Evolutionary conservation across 2,888 invertebrate genomes (phyloP).

Genomic region (Lasiommata megera): DNA sequence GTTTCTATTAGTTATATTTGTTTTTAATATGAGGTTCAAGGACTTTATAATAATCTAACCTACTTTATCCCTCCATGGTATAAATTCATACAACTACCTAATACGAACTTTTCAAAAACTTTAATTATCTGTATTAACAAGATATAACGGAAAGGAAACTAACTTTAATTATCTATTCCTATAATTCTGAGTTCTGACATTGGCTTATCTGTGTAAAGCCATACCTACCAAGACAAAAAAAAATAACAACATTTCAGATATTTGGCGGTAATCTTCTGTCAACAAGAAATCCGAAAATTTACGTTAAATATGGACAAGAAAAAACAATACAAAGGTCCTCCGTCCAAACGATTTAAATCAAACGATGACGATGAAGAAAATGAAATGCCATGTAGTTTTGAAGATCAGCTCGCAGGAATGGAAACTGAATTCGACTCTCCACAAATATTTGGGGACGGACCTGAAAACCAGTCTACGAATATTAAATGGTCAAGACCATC

Average conservation of each 20-base stretch:
- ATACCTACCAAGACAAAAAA: no score
- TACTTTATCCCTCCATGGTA: no score
- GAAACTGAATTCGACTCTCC: constrained; percentile 79
- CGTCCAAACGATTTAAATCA: constrained; percentile 68
- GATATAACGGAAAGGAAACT: no score
- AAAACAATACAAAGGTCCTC: constrained; percentile 60
- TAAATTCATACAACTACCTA: no score
- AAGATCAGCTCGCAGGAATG: constrained; percentile 86
- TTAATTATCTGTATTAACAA: no score
- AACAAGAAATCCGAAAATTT: not conserved
- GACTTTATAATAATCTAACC: no score
- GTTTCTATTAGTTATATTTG: no score
- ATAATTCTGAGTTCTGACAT: no score
- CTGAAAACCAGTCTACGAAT: constrained; percentile 85
- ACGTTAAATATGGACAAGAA: constrained; percentile 60
- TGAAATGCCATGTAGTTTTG: constrained; percentile 82
- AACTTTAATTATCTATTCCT: no score
- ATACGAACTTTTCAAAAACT: no score
- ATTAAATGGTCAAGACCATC: constrained; percentile 90
- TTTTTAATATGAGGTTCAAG: no score
- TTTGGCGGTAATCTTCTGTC: constrained; percentile 7
- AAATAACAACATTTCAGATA: not conserved
- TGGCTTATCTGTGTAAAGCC: no score
- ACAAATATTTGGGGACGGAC: constrained; percentile 82
- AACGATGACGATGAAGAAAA: constrained; percentile 82